These are phyloP conservation scores for Bucco capensis DNA, from an alignment of 2,113 vertebrate species.

Conservation along the genomic window DNA sequence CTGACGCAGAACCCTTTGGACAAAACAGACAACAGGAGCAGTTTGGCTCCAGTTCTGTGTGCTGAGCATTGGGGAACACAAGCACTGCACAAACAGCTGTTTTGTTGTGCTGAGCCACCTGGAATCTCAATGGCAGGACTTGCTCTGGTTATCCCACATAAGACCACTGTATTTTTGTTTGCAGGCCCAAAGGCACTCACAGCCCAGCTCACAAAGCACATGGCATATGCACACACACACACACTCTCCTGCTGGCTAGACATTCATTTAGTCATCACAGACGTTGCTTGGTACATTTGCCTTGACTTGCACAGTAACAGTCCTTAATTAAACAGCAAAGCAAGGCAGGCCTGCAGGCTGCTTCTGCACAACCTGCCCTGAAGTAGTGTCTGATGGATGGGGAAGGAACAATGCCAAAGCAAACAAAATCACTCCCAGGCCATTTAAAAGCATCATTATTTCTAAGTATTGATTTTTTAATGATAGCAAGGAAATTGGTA, in stretches of 20 bases:
- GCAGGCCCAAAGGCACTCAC: background rate
- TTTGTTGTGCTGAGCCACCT: background rate
- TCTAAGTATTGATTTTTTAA: conserved; percentile 2
- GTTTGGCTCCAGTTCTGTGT: background rate
- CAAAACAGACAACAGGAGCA: background rate
- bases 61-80: background rate
- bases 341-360: conserved; percentile 28
- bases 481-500: background rate
- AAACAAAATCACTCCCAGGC: background rate
- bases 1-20: background rate
- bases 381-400: background rate
- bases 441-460: background rate
- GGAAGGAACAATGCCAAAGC: conserved; percentile 1
- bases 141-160: background rate
- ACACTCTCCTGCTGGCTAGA: background rate
- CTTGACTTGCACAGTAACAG: conserved; percentile 49
- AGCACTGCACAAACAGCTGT: background rate
- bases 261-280: conserved; percentile 25
- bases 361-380: conserved; percentile 7
- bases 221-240: background rate
- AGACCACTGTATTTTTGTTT: background rate
- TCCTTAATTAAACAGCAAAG: conserved; percentile 43
- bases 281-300: background rate
- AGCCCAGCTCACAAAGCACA: background rate
- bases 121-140: background rate